Evolutionary conservation across 2,113 vertebrate species (phyloP), one percentile per base, ranked within the genome.

Genomic region (Coryphaenoides rupestris): DNA sequence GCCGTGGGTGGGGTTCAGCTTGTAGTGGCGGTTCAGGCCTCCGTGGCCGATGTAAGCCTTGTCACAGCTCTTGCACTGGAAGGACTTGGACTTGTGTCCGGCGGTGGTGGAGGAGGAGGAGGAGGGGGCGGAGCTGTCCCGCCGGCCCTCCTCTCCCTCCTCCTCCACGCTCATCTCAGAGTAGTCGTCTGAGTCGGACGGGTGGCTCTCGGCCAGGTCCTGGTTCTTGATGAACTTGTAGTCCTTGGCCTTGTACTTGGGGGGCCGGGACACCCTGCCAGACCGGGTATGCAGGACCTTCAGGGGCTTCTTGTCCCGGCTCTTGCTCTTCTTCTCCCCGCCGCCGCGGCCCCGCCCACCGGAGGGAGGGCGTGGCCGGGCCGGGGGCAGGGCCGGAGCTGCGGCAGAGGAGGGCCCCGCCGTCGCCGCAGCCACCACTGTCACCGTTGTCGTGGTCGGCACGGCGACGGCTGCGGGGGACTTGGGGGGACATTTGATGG

Each of bases 141-240:
- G 9, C 33, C 33, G 33, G 33, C 33, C 83, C 9, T 84, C 89
- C 23, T 98, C 96, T 1, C 98, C 97, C 72, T 98, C 96, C 1
- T 98, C 97, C 72, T 96, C 97, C 75, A 92, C 79, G 0, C 92
- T 98, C 67, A 96, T 89, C 66, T 99, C 97, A 0, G 94, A 93
- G 63, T 98, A 99, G 72, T 99, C 97, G n/a, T 98, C 97, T 0
- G 96, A 99, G 84, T 96, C 96, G 0, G 95, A 98, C 58, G 86
- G 92, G 78, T 92, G 95, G 61, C 93, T 88, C 0, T 97, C 94
- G 0, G 94, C 96, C 73, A 98, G 75, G 78, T 97, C 95, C 77
- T 98, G 93, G 0, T 88, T 96, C 83, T 95, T 98, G 66, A 99
- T 98, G 83, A 99, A 99, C 65, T 95, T 98, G 75, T 97, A 99